Conservation (phyloP, 1,140 invertebrate genomes). For the Sitodiplosis mosellana region DNA sequence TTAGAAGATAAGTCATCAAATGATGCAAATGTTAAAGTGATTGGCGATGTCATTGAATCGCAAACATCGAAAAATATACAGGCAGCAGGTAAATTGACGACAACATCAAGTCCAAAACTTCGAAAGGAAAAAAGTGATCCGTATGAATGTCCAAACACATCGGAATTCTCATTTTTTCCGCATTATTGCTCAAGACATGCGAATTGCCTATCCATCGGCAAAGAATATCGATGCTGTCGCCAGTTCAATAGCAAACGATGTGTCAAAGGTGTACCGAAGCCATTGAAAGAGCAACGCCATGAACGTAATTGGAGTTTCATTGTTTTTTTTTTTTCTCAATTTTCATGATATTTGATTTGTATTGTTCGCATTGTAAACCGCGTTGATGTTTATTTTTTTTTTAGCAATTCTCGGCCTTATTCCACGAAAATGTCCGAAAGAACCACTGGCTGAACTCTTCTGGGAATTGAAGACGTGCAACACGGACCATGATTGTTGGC, state of each 20-base stretch:
- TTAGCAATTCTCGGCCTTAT: conserved; percentile 41
- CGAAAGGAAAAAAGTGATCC: not conserved
- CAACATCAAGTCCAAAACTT: not conserved
- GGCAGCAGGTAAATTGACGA: too few species aligned
- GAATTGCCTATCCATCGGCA: conserved; percentile 29
- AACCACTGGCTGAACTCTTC: conserved; percentile 41
- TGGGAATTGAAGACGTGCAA: conserved; percentile 43
- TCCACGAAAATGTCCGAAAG: conserved; percentile 38
- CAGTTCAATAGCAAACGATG: conserved; percentile 29
- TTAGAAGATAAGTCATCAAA: too few species aligned
- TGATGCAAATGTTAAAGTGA: too few species aligned
- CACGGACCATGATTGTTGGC: conserved; percentile 45
- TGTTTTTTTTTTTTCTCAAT: not conserved
- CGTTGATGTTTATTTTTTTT: conserved; percentile 10
- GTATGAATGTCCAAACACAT: conserved; percentile 27
- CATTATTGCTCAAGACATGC: conserved; percentile 32
- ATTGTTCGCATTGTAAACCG: too few species aligned
- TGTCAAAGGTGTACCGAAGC: conserved; percentile 33
- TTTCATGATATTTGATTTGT: not conserved
- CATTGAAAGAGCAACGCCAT: conserved; percentile 29
- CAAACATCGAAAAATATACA: too few species aligned
- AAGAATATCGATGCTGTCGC: conserved; percentile 31
- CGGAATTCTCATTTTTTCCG: conserved; percentile 30
- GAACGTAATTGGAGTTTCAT: conserved; percentile 26
- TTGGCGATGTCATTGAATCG: too few species aligned